Evolutionary conservation across 2,113 vertebrate species (phyloP).

Genomic region (Xiphias gladius): DNA sequence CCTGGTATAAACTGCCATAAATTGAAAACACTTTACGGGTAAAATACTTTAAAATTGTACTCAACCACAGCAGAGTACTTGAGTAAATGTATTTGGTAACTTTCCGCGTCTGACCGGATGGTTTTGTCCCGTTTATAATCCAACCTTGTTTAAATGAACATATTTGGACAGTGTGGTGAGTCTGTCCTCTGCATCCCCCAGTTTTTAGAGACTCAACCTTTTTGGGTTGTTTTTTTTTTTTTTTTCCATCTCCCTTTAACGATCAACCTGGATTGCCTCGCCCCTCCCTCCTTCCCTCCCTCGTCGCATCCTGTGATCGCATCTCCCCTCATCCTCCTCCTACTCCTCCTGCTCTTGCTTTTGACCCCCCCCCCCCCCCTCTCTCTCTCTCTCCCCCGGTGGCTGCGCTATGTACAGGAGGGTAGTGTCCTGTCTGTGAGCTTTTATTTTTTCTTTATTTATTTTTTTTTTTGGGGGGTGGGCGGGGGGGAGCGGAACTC

Average conservation of each 20-base stretch:
- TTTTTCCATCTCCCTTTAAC: not conserved
- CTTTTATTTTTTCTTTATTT: not conserved
- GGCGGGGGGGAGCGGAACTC: not conserved
- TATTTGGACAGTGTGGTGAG: not conserved
- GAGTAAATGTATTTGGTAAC: too few species aligned
- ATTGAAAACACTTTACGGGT: too few species aligned
- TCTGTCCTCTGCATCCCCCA: not conserved
- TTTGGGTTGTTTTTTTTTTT: too few species aligned
- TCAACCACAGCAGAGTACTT: too few species aligned
- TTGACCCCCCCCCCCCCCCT: too few species aligned
- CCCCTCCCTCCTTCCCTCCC: constrained; percentile 43
- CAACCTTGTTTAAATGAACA: not conserved
- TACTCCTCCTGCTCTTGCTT: constrained; percentile 13
- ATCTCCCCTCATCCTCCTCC: constrained; percentile 53
- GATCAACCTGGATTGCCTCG: constrained; percentile 37
- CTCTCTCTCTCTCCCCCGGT: not conserved
- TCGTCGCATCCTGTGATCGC: constrained; percentile 54
- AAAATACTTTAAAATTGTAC: too few species aligned
- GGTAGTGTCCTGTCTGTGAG: constrained; percentile 5
- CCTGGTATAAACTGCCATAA: too few species aligned
- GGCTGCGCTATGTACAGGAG: constrained; percentile 12
- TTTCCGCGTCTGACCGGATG: not conserved
- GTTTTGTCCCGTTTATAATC: not conserved
- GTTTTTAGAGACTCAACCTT: not conserved
- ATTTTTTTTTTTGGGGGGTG: too few species aligned